Evolutionary conservation across 2,113 vertebrate species (phyloP).

Genomic region (Phaetusa simplex): DNA sequence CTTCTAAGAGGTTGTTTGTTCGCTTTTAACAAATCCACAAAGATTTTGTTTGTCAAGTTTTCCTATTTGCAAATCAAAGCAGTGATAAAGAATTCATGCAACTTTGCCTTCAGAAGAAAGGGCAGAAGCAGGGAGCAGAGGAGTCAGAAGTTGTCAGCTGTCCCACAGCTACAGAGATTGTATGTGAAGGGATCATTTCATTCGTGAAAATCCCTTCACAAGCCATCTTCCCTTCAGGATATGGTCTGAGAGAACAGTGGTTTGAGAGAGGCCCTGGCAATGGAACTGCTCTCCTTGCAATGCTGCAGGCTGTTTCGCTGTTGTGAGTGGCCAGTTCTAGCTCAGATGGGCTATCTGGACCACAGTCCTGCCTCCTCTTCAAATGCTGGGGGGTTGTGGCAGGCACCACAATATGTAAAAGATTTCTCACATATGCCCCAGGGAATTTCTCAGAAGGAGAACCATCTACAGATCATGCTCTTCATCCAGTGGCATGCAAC

Average conservation of each 20-base stretch:
- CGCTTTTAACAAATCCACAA: neutral
- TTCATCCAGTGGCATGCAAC: neutral
- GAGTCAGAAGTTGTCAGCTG: neutral
- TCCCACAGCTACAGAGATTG: neutral
- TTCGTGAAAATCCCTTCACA: neutral
- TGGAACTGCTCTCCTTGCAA: neutral
- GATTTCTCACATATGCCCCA: neutral
- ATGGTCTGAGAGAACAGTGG: neutral
- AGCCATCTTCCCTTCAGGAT: neutral
- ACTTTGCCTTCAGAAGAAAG: neutral
- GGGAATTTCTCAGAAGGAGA: neutral
- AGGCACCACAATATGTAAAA: neutral
- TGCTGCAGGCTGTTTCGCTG: neutral
- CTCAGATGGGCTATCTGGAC: neutral
- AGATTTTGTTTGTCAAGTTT: neutral
- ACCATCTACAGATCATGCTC: neutral
- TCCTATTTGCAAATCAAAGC: neutral
- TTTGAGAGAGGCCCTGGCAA: neutral
- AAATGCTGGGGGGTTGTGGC: rapidly evolving
- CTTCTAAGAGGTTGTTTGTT: neutral
- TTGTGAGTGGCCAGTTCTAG: neutral
- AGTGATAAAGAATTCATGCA: neutral
- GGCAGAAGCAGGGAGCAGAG: neutral
- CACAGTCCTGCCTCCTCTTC: neutral
- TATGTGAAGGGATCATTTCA: neutral